A percentile compares a stretch with the other conserved stretches of the same genome.
phyloP scores from a whole-genome alignment of 2,888 invertebrate genomes.

The Nineta flava region DNA sequence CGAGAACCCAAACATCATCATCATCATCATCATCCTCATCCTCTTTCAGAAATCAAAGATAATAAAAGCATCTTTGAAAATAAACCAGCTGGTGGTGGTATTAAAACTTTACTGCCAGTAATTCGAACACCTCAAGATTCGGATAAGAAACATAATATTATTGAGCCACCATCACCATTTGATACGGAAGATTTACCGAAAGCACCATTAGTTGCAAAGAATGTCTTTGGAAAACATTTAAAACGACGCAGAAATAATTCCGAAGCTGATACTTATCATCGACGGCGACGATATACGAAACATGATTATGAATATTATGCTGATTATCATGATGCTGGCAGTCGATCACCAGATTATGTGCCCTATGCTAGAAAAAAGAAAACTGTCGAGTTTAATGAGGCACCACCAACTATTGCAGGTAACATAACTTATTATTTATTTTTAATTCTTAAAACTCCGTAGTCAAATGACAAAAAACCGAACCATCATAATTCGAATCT shows the following conservation, averaged over 20 bases:
- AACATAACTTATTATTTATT: too few species aligned
- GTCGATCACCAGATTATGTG: slow-evolving; percentile 8
- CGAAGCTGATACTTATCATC: background rate
- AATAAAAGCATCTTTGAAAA: slow-evolving; percentile 23
- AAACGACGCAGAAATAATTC: slow-evolving; percentile 8
- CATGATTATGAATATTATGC: slow-evolving; percentile 10
- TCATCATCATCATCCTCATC: too few species aligned
- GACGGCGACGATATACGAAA: slow-evolving; percentile 6
- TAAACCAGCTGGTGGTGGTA: slow-evolving; percentile 26
- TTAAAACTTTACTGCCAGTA: slow-evolving; percentile 34
- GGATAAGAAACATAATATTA: slow-evolving; percentile 18
- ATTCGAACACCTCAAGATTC: slow-evolving; percentile 8
- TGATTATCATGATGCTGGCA: slow-evolving; percentile 9
- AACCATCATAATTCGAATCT: too few species aligned
- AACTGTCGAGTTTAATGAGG: slow-evolving; percentile 1
- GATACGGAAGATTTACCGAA: background rate
- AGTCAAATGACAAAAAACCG: too few species aligned
- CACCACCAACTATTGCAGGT: background rate
- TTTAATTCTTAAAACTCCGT: background rate
- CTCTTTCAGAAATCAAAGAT: background rate
- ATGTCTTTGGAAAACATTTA: slow-evolving; percentile 4
- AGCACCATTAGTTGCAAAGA: background rate
- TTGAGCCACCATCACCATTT: slow-evolving; percentile 13
- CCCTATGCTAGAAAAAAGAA: slow-evolving; percentile 4
- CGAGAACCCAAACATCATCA: background rate